These are phyloP conservation scores for Grammomys dolichurus DNA, from an alignment of 2,113 vertebrate genomes.

Conservation along the genomic window DNA sequence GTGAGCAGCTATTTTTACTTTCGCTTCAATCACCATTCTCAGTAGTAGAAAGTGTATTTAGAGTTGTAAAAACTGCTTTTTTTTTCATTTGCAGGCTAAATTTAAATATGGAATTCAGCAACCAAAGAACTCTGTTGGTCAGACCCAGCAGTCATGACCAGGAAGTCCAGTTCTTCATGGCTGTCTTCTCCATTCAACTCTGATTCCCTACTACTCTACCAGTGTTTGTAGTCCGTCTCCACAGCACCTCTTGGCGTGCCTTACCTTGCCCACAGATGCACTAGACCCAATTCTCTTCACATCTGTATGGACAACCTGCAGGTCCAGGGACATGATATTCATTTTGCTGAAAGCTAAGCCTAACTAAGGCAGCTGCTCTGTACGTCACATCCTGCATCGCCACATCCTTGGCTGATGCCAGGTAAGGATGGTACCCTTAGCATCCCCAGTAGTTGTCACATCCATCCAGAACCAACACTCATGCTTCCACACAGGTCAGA, in stretches of 20 bases:
- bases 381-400: too few species aligned
- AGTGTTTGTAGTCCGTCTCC: background rate
- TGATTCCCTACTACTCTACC: background rate
- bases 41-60: slow-evolving; percentile 78
- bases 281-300: background rate
- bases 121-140: background rate
- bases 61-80: slow-evolving; percentile 76
- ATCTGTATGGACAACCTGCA: background rate
- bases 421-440: too few species aligned
- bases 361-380: background rate
- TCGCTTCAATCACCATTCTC: slow-evolving; percentile 78
- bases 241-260: background rate
- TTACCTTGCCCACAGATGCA: background rate
- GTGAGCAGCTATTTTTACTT: slow-evolving; percentile 79
- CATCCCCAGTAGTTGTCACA: background rate
- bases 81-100: slow-evolving; percentile 64
- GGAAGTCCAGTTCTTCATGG: background rate
- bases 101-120: slow-evolving; percentile 66
- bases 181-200: background rate
- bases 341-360: background rate
- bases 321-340: background rate
- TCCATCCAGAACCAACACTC: background rate
- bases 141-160: background rate
- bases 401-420: background rate
- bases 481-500: background rate